Base-by-base conservation (phyloP, 2,797 vertebrate genomes). In the Danio aesculapii region DNA sequence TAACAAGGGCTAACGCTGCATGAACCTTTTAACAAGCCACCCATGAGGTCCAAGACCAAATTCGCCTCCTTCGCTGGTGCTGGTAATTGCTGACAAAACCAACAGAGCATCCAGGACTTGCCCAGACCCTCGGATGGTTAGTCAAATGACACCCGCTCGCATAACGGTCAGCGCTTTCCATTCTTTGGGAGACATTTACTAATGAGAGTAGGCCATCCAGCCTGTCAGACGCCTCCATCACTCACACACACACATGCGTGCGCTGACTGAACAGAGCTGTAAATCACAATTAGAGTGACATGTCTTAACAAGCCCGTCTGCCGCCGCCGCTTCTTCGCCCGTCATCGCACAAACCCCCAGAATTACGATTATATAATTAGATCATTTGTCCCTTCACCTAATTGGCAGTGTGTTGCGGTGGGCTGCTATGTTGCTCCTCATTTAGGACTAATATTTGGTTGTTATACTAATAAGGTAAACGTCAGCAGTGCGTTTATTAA, bases 251-350 rank as follows among this genome's bases (percentile, higher is more conserved):
- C 57, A 69, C 39, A 46, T 52, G 52, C 14, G 21, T 8, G 12
- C 57, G 21, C 10, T 49, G 53, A 76, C 47, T 39, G 41, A 64
- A 77, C 73, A 78, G 44, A 68, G 70, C 63, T 70, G 77, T 82
- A 80, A 81, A 87, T 83, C 83, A 77, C 75, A 81, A 80, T 86
- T 82, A 84, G 17, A 49, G n/a, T 78, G 76, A 80, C 77, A 72
- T 75, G 78, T 19, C 57, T 68, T 78, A 81, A 85, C 77, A 78
- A 77, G 80, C 49, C 59, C 75, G 49, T 10, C 57, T 57, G 13
- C 44, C 44, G n/a, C 43, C 43, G 46, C n/a, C 8, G 6, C 55
- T 61, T 57, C 44, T 43, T 14, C 2, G 46, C 30, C 49, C 30
- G 52, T 77, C 69, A 46, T 46, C 39, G 11, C 62, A 67, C 19